These are phyloP conservation scores for Gila orcuttii DNA, from an alignment of 2,113 vertebrate species.

Conservation along the genomic window DNA sequence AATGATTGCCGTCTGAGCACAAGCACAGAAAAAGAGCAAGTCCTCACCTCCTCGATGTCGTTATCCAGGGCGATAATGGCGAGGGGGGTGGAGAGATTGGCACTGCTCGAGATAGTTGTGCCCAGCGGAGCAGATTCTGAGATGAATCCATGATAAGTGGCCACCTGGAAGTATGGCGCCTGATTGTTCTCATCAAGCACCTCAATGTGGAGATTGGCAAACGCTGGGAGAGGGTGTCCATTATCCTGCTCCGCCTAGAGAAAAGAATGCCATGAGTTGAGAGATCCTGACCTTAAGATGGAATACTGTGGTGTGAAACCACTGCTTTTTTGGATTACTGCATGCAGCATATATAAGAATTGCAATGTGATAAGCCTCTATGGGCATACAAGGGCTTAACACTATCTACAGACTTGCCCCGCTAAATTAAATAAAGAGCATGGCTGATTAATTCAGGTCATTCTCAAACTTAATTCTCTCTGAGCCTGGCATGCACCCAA, in stretches of 20 bases:
- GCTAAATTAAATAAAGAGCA: constrained; percentile 33
- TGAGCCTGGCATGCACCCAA: not conserved
- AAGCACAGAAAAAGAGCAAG: not conserved
- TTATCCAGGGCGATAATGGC: constrained; percentile 89
- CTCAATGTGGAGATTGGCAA: constrained; percentile 94
- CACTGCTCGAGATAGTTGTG: constrained; percentile 81
- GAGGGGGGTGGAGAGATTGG: constrained; percentile 82
- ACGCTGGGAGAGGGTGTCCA: constrained; percentile 93
- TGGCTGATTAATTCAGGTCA: constrained; percentile 38
- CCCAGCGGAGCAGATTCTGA: constrained; percentile 90
- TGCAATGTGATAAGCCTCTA: not conserved
- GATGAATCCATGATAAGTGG: constrained; percentile 89
- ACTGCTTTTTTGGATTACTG: not conserved
- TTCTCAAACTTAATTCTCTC: constrained; percentile 20
- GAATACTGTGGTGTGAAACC: not conserved
- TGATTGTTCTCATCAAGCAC: constrained; percentile 96
- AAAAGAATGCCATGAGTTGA: constrained; percentile 6
- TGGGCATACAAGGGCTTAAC: not conserved
- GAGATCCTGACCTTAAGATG: constrained; percentile 18
- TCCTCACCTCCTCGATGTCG: constrained; percentile 90
- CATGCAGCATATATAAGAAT: not conserved
- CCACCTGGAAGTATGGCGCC: constrained; percentile 88
- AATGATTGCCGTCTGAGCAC: constrained; percentile 1
- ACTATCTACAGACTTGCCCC: constrained; percentile 4
- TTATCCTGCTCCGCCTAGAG: constrained; percentile 96